Evolutionary conservation across 2,888 invertebrate genomes (phyloP).

Genomic region (Hydropsyche betteni): DNA sequence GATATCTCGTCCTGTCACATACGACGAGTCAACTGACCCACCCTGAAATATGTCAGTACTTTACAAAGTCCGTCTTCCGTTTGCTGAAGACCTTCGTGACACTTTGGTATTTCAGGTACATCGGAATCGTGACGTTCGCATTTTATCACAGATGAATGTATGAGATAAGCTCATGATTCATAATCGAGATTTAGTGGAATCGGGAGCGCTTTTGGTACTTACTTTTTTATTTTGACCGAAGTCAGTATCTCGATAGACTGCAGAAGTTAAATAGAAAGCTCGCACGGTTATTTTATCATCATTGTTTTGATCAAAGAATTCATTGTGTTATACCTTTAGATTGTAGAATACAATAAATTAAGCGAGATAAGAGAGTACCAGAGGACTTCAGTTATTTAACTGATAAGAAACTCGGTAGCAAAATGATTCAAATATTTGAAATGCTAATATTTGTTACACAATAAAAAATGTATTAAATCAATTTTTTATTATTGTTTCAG

Average conservation of each 20-base stretch:
- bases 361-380: slow-evolving; percentile 9
- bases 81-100: not conserved
- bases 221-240: too few species aligned
- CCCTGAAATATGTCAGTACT: not conserved
- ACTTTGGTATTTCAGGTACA: slow-evolving; percentile 7
- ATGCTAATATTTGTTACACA: not conserved
- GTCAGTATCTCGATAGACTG: not conserved
- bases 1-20: not conserved
- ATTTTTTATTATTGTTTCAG: slow-evolving; percentile 64
- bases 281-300: not conserved
- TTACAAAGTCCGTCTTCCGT: not conserved
- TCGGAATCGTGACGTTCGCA: slow-evolving; percentile 16
- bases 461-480: not conserved
- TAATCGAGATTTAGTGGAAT: too few species aligned
- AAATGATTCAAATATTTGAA: not conserved
- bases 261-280: not conserved
- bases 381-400: slow-evolving; percentile 25
- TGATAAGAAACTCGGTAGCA: slow-evolving; percentile 32
- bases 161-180: too few species aligned
- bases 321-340: not conserved
- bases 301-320: slow-evolving; percentile 1
- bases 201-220: too few species aligned
- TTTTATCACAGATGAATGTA: slow-evolving; percentile 2
- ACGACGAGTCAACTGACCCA: slow-evolving; percentile 1
- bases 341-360: slow-evolving; percentile 29